Conservation (phyloP, 2,888 invertebrate genomes). For the Lamellibrachia satsuma region DNA sequence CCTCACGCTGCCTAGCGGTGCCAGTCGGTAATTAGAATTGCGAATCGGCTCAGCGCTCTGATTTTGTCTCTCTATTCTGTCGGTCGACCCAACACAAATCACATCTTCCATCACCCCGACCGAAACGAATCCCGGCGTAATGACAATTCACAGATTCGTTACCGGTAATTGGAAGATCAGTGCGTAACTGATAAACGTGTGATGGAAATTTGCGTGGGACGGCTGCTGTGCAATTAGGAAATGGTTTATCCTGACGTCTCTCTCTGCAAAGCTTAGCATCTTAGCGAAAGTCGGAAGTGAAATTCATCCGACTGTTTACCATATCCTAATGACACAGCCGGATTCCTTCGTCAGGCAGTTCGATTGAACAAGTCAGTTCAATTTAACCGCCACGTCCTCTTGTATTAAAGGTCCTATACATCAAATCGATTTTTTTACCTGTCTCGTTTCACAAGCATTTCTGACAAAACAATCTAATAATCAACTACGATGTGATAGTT, state of each 20-base stretch:
- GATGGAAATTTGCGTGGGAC: background rate
- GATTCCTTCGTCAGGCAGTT: background rate
- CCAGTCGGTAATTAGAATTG: background rate
- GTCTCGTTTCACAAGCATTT: background rate
- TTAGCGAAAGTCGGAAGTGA: conserved; percentile 9
- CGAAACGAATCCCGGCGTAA: background rate
- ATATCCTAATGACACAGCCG: background rate
- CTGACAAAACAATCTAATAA: no score
- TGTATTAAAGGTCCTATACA: no score
- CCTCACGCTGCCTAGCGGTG: background rate
- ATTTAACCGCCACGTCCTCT: background rate
- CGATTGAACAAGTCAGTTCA: background rate
- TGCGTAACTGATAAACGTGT: background rate
- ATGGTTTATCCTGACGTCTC: background rate
- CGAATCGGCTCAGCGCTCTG: background rate
- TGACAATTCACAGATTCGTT: background rate
- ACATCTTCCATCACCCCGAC: background rate
- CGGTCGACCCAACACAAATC: background rate
- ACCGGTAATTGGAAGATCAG: background rate
- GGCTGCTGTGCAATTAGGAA: background rate
- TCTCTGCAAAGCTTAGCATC: background rate
- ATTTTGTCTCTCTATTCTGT: background rate
- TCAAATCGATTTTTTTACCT: background rate
- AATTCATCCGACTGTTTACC: background rate
- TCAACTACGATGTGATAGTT: no score